Conservation (phyloP, 2,797 vertebrate genomes). For the Columba guinea region DNA sequence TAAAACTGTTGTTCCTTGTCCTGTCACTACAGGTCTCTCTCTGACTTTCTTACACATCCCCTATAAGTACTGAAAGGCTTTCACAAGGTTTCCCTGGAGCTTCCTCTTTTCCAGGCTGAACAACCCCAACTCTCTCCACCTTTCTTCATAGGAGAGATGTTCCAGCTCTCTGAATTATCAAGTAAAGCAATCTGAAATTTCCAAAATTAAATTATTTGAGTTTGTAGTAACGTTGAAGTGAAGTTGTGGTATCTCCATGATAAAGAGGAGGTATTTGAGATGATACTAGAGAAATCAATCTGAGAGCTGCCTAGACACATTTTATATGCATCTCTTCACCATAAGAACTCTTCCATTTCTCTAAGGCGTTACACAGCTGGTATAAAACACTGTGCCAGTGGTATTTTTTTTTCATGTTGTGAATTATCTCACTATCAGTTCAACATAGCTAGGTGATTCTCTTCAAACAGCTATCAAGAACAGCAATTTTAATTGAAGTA, state of each 20-base stretch:
- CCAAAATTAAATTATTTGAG: not conserved
- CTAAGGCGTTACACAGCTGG: not conserved
- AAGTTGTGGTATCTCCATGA: not conserved
- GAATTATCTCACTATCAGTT: not conserved
- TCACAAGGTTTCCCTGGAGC: not conserved
- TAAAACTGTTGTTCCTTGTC: not conserved
- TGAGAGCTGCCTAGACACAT: not conserved
- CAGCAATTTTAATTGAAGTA: not conserved
- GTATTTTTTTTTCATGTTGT: not conserved
- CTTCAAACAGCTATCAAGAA: not conserved
- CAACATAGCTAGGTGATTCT: not conserved
- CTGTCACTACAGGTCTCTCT: not conserved
- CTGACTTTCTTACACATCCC: not conserved
- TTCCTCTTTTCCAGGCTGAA: not conserved
- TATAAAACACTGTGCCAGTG: not conserved
- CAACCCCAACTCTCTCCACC: not conserved
- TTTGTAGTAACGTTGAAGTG: not conserved
- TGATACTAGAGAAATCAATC: not conserved
- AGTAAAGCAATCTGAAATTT: not conserved
- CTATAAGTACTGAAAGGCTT: not conserved
- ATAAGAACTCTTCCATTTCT: not conserved
- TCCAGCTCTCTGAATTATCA: not conserved
- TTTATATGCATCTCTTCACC: not conserved
- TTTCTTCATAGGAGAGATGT: not conserved
- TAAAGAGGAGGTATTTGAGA: not conserved